Evolutionary conservation across 2,113 vertebrate species (phyloP).

Genomic region (Malurus melanocephalus): DNA sequence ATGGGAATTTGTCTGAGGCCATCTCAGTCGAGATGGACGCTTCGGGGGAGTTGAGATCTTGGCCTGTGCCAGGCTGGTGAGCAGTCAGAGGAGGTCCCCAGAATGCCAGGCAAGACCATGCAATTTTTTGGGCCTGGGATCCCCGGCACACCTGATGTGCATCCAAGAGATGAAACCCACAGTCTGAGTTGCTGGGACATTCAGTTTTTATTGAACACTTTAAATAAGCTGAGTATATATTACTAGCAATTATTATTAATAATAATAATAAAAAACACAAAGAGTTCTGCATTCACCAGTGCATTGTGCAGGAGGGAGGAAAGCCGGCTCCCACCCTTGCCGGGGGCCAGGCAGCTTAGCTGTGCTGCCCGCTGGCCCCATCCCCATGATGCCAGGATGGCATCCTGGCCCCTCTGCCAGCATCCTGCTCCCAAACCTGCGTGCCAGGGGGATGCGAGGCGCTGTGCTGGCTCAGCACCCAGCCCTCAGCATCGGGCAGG

Average conservation of each 20-base stretch:
- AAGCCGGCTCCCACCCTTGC: slow-evolving; percentile 20
- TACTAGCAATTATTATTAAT: slow-evolving; percentile 50
- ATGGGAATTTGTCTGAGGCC: background rate
- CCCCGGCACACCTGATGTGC: accelerated
- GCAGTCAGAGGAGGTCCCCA: background rate
- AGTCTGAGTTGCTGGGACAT: background rate
- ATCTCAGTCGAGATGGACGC: accelerated
- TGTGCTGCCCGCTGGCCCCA: background rate
- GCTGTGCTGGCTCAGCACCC: background rate
- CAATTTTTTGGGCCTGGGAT: background rate
- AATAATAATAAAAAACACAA: slow-evolving; percentile 41
- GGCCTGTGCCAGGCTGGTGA: background rate
- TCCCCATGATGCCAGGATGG: background rate
- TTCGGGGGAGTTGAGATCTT: background rate
- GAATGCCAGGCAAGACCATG: background rate
- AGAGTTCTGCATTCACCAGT: slow-evolving; percentile 44
- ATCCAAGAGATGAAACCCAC: background rate
- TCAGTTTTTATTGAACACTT: slow-evolving; percentile 55
- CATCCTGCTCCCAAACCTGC: background rate
- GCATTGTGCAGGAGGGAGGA: slow-evolving; percentile 14
- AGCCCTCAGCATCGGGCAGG: background rate
- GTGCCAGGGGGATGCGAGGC: accelerated
- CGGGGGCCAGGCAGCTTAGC: background rate
- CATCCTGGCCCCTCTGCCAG: background rate
- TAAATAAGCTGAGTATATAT: slow-evolving; percentile 65